Evolutionary conservation across 2,888 invertebrate species (phyloP).

Genomic region (Idaea dimidiata): DNA sequence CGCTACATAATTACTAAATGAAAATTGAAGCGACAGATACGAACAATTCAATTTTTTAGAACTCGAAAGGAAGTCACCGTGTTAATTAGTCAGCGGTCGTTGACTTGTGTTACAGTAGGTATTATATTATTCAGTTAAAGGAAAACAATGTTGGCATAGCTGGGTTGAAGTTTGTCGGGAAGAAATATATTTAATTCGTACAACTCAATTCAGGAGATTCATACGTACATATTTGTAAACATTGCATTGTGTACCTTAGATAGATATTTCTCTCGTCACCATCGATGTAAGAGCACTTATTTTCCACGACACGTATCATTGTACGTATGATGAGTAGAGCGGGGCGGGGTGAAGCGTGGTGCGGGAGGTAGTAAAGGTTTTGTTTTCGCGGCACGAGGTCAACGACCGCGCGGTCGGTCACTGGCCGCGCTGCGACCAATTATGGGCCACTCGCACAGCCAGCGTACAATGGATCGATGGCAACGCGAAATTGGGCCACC

Average conservation of each 20-base stretch:
- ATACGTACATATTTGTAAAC: background rate
- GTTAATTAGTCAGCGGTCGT: slow-evolving; percentile 64
- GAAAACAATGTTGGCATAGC: slow-evolving; percentile 11
- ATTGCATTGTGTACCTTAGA: background rate
- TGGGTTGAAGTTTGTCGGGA: background rate
- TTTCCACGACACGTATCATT: slow-evolving; percentile 4
- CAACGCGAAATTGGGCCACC: slow-evolving; percentile 76
- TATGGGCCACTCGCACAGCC: slow-evolving; percentile 81
- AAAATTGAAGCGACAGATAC: slow-evolving; percentile 40
- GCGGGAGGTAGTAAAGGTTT: slow-evolving; percentile 60
- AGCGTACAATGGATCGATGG: slow-evolving; percentile 81
- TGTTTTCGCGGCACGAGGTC: slow-evolving; percentile 75
- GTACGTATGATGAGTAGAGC: slow-evolving; percentile 22
- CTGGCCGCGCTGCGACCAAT: slow-evolving; percentile 79
- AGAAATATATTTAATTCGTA: background rate
- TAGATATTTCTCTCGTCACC: background rate
- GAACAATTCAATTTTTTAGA: slow-evolving; percentile 47
- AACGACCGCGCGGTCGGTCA: slow-evolving; percentile 75
- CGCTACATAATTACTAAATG: slow-evolving; percentile 39
- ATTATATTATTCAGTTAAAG: slow-evolving; percentile 44
- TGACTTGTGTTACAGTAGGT: slow-evolving; percentile 38
- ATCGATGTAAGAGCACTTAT: background rate
- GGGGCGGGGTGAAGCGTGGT: slow-evolving; percentile 36
- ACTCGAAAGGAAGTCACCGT: slow-evolving; percentile 65
- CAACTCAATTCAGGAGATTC: no score